Evolutionary conservation across 2,113 vertebrate species (phyloP).

Genomic region (Ovis aries): ARS-UI_Ramb_v3.0 NC_056054.1:109493501-109494000

Average conservation of each 20-base stretch:
- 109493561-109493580: too few species aligned
- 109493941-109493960: too few species aligned
- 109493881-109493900: fast-evolving
- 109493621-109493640: background rate
- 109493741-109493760: background rate
- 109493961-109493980: too few species aligned
- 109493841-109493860: background rate
- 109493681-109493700: background rate
- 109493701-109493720: background rate
- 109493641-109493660: background rate
- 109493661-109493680: background rate
- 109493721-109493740: background rate
- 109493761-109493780: background rate
- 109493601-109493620: background rate
- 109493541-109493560: too few species aligned
- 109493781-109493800: background rate
- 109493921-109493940: too few species aligned
- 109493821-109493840: background rate
- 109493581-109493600: background rate
- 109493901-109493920: background rate
- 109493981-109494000: too few species aligned
- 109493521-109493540: too few species aligned
- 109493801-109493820: background rate
- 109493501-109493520: too few species aligned
- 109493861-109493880: background rate